Conservation (phyloP, 2,797 vertebrate genomes). For the Enoplosus armatus region DNA sequence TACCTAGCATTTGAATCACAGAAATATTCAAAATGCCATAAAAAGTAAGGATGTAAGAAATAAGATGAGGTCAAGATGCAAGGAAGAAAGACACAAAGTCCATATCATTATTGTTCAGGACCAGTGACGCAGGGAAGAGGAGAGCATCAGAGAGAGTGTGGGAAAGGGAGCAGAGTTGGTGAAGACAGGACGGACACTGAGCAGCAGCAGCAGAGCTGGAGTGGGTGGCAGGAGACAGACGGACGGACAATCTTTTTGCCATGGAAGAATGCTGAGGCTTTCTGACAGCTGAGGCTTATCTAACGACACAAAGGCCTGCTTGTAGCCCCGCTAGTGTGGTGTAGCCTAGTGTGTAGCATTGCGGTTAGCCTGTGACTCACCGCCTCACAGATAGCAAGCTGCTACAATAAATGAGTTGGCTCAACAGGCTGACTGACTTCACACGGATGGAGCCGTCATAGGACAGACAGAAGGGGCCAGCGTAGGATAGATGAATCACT, state of each 20-base stretch:
- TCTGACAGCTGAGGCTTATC: constrained; percentile 87
- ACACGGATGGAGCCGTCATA: constrained; percentile 36
- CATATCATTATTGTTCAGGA: constrained; percentile 8
- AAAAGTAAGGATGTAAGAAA: neutral
- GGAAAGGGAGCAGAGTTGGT: constrained; percentile 44
- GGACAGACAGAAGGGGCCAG: constrained; percentile 11
- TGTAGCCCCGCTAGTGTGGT: constrained; percentile 67
- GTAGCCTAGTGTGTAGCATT: constrained; percentile 40
- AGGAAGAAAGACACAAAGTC: constrained; percentile 16
- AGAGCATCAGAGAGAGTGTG: constrained; percentile 39
- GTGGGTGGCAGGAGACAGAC: constrained; percentile 71
- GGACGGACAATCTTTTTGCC: constrained; percentile 64
- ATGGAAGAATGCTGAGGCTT: constrained; percentile 82
- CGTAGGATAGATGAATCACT: neutral
- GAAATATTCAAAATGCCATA: neutral
- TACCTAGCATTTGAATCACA: neutral
- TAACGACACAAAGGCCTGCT: constrained; percentile 78
- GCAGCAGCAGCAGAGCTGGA: constrained; percentile 59
- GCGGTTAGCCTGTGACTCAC: constrained; percentile 63
- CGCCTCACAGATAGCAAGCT: constrained; percentile 65
- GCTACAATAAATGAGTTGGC: constrained; percentile 45
- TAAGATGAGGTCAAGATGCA: neutral
- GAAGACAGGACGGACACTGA: constrained; percentile 49
- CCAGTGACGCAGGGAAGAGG: constrained; percentile 13
- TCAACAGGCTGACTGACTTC: constrained; percentile 44